Evolutionary conservation across 2,113 vertebrate species (phyloP), one percentile per base, ranked within the genome.

Genomic region (Todiramphus saurophagus): DNA sequence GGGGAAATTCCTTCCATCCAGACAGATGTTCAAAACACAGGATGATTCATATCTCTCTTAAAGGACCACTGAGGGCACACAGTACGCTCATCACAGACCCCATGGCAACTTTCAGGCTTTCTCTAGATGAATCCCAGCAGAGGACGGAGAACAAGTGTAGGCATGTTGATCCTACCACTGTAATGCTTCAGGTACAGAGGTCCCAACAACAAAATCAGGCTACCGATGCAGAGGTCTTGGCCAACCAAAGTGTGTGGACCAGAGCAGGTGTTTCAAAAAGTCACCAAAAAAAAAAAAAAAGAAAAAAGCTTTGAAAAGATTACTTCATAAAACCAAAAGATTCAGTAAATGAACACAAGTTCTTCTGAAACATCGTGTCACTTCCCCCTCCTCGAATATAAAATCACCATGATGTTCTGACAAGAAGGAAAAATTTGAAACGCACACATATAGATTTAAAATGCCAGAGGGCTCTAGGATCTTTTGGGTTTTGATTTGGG

Each of bases 41-140:
- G 69, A 24, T 50, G 12, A 53, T 10, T 44, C 7, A 18, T 35
- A 3, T 46, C 46, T 31, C 44, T 74, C 56, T 59, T 41, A 59
- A 63, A 87, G 33, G n/a, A 82, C 18, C 18, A 35, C 27, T 7
- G 10, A 83, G 31, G 21, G 30, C 33, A 53, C 3, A 5, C 11
- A 69, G 43, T n/a, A 60, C 0, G 0, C 7, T 70, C 50, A 19
- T 59, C 67, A 50, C 1, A 59, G 69, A 88, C 27, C 30, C 69
- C 43, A 79, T 16, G 31, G 5, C 39, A 74, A 10, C 6, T 73
- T 76, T 9, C 70, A 85, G 9, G 23, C 13, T 75, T 56, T 23
- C 41, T 39, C 18, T 43, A 48, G 9, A 85, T 9, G 11, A 90
- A 60, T 23, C 33, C 27, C 39, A 83, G 7, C 18, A 83, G 18